Evolutionary conservation across 2,113 vertebrate genomes (phyloP), one percentile per base, ranked within the genome.

Genomic region (Cyphomyrus plagiostoma): DNA sequence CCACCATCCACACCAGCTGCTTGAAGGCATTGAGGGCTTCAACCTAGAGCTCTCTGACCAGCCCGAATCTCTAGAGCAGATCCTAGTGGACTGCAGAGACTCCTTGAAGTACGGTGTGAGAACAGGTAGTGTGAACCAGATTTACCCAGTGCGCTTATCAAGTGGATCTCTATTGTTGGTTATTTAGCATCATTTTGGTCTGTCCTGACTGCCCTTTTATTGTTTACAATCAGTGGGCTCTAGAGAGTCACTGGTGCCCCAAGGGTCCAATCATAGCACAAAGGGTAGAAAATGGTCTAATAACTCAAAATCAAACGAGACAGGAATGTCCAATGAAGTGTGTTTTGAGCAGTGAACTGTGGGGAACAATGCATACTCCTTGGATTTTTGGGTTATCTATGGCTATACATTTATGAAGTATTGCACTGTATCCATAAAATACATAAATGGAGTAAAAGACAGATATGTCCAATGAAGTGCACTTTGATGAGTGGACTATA

Each of bases 21-120:
- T 99, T 93, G 98, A 99, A 90, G 98, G 98, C 89, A 98, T 99
- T 94, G 98, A 99, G 93, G 98, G 98, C 91, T 99, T 99, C 94
- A 99, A 99, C 94, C 92, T 99, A 94, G 98, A 99, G 94, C 97
- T 99, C 35, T 98, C 98, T 0, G 98, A 99, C 93, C 97, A 98
- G 90, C 98, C 98, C 0, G 98, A 99, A 92, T 99, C 98, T 56
- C 95, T 99, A 93, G 98, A 99, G 94, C 98, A 99, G 96, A 99
- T 99, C 92, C 94, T 99, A 93, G 98, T 99, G 94, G 98, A 99
- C 94, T 99, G 98, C 93, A 96, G 98, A 93, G 98, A 99, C 94
- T 99, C 98, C 0, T 95, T 99, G 88, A 99, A 99, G 92, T 99
- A 99, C 0, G 98, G 98, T 9, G 98, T 99, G 85, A 96, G 98